phyloP scores from a whole-genome alignment of 2,888 invertebrate genomes.

The Melieria omissa region DNA sequence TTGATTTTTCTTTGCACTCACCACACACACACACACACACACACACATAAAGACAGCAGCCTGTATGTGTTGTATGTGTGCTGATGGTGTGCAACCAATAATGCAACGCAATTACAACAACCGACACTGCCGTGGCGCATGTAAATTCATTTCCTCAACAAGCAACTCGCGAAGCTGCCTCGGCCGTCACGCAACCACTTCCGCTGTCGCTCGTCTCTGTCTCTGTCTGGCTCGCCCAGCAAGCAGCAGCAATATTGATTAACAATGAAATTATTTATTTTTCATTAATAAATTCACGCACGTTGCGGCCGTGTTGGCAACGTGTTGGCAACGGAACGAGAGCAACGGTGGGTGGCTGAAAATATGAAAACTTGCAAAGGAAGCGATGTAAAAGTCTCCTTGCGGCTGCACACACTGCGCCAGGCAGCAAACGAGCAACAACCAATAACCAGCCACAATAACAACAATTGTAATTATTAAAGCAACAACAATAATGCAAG shows the following conservation, averaged over 20 bases:
- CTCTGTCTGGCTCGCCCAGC: not conserved
- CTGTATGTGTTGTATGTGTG: too few relatives aligned
- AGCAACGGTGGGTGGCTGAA: not conserved
- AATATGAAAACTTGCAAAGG: too few relatives aligned
- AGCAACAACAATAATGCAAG: too few relatives aligned
- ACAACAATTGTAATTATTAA: too few relatives aligned
- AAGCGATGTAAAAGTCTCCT: too few relatives aligned
- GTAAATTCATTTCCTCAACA: not conserved
- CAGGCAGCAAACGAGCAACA: too few relatives aligned
- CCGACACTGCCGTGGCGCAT: not conserved
- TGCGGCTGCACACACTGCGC: too few relatives aligned
- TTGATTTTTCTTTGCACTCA: not conserved
- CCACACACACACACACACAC: not conserved
- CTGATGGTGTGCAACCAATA: too few relatives aligned
- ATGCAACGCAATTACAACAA: conserved; percentile 16
- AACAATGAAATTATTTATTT: conserved; percentile 26
- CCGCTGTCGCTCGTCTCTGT: not conserved
- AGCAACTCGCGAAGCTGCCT: not conserved
- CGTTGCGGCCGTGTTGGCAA: not conserved
- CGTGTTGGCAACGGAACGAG: not conserved
- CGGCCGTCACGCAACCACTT: not conserved
- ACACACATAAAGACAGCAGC: too few relatives aligned
- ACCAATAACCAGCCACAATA: too few relatives aligned
- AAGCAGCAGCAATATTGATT: conserved; percentile 3
- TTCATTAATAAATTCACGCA: conserved; percentile 24